Percentiles rank a stretch among this genome's conserved stretches.
phyloP scores from a whole-genome alignment of 1,140 invertebrate species.

The Drosophila arizonae region DNA sequence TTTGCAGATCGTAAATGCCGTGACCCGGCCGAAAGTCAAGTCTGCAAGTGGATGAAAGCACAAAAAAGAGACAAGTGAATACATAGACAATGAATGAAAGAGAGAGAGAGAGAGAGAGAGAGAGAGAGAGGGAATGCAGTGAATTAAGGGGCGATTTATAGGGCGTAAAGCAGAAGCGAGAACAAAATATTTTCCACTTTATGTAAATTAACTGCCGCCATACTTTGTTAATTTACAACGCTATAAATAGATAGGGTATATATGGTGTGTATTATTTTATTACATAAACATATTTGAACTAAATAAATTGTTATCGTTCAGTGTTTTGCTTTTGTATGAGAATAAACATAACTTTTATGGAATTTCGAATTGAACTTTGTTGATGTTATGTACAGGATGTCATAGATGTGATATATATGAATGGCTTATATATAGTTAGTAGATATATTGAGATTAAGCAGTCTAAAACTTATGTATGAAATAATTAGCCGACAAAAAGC shows the following conservation, averaged over 20 bases:
- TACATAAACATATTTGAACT: not conserved
- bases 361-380: too few relatives aligned
- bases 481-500: too few relatives aligned
- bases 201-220: slow-evolving; percentile 69
- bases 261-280: not conserved
- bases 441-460: too few relatives aligned
- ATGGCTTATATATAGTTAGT: too few relatives aligned
- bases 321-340: not conserved
- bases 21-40: slow-evolving; percentile 89
- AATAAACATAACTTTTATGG: too few relatives aligned
- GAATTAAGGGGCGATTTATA: slow-evolving; percentile 41
- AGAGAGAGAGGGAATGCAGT: not conserved
- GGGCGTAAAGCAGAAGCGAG: slow-evolving; percentile 5
- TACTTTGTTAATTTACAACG: slow-evolving; percentile 63
- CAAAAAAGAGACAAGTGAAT: slow-evolving; percentile 16
- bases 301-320: not conserved
- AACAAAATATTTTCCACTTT: slow-evolving; percentile 50
- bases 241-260: slow-evolving; percentile 9
- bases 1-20: slow-evolving; percentile 94
- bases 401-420: too few relatives aligned
- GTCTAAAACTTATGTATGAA: too few relatives aligned
- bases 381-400: too few relatives aligned
- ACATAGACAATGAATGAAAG: not conserved
- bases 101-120: not conserved
- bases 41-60: slow-evolving; percentile 83